These are phyloP conservation scores for Ptilonorhynchus violaceus DNA, from an alignment of 2,113 vertebrate genomes.

Conservation along the genomic window DNA sequence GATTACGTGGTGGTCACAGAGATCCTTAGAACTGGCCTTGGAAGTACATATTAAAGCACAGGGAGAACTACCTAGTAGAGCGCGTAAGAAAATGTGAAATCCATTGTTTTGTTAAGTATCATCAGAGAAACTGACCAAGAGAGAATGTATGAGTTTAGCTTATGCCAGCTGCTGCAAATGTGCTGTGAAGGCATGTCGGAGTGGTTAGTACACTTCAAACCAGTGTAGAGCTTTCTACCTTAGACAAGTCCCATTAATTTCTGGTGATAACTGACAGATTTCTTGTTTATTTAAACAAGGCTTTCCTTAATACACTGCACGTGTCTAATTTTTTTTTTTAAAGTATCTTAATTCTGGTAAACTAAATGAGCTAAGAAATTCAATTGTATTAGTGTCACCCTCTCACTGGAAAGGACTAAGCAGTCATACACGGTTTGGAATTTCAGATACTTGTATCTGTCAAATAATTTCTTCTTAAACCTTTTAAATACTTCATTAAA, in stretches of 20 bases:
- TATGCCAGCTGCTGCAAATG: background rate
- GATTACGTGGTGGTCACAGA: background rate
- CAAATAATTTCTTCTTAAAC: background rate
- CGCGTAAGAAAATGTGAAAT: background rate
- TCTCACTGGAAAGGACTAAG: background rate
- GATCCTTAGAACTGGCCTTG: background rate
- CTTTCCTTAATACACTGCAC: background rate
- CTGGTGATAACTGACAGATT: background rate
- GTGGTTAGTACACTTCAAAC: background rate
- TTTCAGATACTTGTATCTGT: background rate
- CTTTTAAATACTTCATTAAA: background rate
- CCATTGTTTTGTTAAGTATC: background rate
- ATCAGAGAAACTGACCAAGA: background rate
- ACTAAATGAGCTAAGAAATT: background rate
- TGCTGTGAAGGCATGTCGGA: background rate
- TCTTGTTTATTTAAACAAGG: background rate
- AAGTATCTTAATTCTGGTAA: background rate
- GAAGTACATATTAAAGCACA: background rate
- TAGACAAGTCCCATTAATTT: background rate
- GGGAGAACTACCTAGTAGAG: background rate
- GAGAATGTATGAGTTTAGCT: background rate
- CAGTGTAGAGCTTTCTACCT: background rate
- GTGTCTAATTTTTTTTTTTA: background rate
- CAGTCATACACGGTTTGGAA: background rate
- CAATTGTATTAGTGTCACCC: background rate